phyloP scores from a whole-genome alignment of 2,888 invertebrate genomes.

The Aphodius sticticus region DNA sequence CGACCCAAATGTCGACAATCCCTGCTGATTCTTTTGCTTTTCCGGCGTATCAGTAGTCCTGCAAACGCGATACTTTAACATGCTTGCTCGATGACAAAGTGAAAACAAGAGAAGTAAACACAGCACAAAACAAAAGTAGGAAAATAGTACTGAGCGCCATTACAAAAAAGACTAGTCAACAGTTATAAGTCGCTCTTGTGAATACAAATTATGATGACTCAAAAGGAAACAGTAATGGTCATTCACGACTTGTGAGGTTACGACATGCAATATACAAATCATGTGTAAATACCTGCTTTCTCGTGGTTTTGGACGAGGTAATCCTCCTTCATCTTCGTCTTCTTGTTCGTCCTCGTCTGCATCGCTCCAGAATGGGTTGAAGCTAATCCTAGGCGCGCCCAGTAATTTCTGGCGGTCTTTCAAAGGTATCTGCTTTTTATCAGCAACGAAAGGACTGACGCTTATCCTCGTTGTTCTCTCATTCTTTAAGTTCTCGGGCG shows the following conservation, averaged over 20 bases:
- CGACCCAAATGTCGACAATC: conserved; percentile 51
- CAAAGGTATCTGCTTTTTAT: neutral
- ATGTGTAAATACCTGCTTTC: conserved; percentile 54
- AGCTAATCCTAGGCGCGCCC: conserved; percentile 60
- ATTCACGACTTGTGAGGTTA: neutral
- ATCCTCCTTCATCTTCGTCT: conserved; percentile 55
- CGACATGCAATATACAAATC: neutral
- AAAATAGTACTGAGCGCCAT: conserved; percentile 8
- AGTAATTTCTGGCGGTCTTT: conserved; percentile 37
- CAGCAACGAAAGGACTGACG: neutral
- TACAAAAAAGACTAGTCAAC: conserved; percentile 6
- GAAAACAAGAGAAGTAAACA: neutral
- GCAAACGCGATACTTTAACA: conserved; percentile 56
- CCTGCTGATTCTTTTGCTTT: conserved; percentile 40
- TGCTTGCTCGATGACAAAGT: conserved; percentile 32
- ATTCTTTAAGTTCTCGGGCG: conserved; percentile 25
- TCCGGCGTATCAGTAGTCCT: conserved; percentile 53
- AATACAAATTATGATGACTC: conserved; percentile 15
- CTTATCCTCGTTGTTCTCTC: neutral
- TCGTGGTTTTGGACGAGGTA: conserved; percentile 63
- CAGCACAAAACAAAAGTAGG: neutral
- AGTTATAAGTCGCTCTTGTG: conserved; percentile 13
- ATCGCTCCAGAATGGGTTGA: conserved; percentile 80
- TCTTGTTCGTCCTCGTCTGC: conserved; percentile 70
- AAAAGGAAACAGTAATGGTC: neutral